phyloP scores from a whole-genome alignment of 2,888 invertebrate species.

The Drosophila meridiana region DNA sequence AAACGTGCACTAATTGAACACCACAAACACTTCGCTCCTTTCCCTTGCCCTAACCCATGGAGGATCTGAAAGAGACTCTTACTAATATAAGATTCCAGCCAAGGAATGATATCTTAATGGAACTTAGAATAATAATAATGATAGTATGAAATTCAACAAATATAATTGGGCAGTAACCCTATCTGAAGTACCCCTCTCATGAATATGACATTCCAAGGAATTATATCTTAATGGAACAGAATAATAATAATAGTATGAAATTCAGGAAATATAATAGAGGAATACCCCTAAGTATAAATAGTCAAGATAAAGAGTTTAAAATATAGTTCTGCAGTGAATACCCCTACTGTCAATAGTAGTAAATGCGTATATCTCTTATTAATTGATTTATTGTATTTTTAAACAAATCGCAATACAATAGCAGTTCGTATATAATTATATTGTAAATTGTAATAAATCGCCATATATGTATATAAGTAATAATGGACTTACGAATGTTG shows the following conservation, averaged over 20 bases:
- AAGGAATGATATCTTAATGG: background rate
- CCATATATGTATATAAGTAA: conserved; percentile 47
- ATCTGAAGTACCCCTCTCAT: too few relatives aligned
- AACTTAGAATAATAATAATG: background rate
- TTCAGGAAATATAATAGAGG: background rate
- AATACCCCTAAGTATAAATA: background rate
- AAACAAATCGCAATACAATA: conserved; percentile 67
- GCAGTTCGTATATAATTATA: conserved; percentile 50
- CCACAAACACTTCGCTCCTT: conserved; percentile 9
- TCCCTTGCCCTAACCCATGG: conserved; percentile 57
- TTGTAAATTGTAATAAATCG: conserved; percentile 68
- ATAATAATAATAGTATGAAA: background rate
- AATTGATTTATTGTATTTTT: conserved; percentile 47
- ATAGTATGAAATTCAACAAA: background rate
- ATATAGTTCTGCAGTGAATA: background rate
- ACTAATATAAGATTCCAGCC: background rate
- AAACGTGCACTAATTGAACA: conserved; percentile 45
- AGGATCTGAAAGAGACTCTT: background rate
- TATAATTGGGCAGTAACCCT: background rate
- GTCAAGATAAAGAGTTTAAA: background rate
- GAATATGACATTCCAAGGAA: background rate
- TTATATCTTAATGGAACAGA: background rate
- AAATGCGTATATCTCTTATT: conserved; percentile 17
- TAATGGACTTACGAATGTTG: conserved; percentile 53
- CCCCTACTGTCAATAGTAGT: background rate